Percentiles rank a stretch among this genome's conserved stretches.
Evolutionary conservation across 2,888 invertebrate genomes (phyloP).

Genomic region (Penaeus monodon): DNA sequence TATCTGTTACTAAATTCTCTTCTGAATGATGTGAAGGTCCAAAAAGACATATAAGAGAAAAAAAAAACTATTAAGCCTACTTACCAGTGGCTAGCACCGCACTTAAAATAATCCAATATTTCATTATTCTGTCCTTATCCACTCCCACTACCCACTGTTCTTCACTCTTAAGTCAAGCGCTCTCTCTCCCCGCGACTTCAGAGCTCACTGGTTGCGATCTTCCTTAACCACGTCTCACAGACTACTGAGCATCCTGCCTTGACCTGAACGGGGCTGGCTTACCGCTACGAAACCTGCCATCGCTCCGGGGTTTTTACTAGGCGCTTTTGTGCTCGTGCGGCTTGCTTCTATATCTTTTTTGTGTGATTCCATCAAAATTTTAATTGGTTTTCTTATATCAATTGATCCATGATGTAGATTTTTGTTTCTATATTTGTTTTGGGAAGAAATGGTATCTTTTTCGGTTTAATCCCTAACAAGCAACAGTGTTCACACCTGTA

Average conservation of each 20-base stretch:
- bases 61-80: neutral
- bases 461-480: neutral
- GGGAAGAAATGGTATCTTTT: too few species aligned
- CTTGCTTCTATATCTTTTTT: too few species aligned
- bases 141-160: slow-evolving; percentile 14
- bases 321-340: too few species aligned
- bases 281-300: slow-evolving; percentile 22
- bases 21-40: too few species aligned
- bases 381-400: neutral
- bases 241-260: slow-evolving; percentile 19
- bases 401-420: neutral
- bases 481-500: neutral
- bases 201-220: slow-evolving; percentile 3
- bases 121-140: slow-evolving; percentile 34
- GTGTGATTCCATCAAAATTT: neutral
- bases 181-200: neutral
- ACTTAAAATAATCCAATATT: slow-evolving; percentile 52
- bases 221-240: slow-evolving; percentile 27
- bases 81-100: slow-evolving; percentile 54
- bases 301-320: too few species aligned
- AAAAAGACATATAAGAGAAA: too few species aligned
- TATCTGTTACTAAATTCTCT: too few species aligned
- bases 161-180: neutral
- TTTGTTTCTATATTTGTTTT: neutral
- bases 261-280: slow-evolving; percentile 24